A percentile compares a stretch with the other conserved stretches of the same genome.
Evolutionary conservation across 2,888 invertebrate species (phyloP).

Genomic region (Acrobasis consociella): DNA sequence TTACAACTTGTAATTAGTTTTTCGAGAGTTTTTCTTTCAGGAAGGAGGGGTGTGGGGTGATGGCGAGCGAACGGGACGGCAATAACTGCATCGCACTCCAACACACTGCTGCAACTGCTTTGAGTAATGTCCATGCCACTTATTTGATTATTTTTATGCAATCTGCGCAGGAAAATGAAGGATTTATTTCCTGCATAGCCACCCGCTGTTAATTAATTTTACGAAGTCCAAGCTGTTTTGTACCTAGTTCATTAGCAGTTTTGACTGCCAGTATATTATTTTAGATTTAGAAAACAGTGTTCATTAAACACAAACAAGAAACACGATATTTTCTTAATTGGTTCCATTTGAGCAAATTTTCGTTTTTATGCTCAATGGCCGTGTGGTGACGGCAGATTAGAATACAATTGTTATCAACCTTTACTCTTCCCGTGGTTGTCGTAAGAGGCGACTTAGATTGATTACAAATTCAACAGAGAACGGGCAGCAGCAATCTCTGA

Average conservation of each 20-base stretch:
- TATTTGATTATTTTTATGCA: slow-evolving; percentile 82
- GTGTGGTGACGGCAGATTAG: too few relatives aligned
- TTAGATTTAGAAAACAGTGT: slow-evolving; percentile 22
- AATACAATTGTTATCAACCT: background rate
- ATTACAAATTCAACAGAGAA: too few relatives aligned
- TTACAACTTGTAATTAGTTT: slow-evolving; percentile 84
- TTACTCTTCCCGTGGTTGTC: too few relatives aligned
- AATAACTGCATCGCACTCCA: slow-evolving; percentile 44
- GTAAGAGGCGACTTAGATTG: too few relatives aligned
- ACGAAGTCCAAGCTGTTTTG: slow-evolving; percentile 49
- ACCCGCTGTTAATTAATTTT: slow-evolving; percentile 75
- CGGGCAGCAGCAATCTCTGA: too few relatives aligned
- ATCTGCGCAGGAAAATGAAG: slow-evolving; percentile 76
- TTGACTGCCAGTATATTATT: slow-evolving; percentile 28
- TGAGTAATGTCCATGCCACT: slow-evolving; percentile 79
- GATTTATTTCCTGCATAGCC: slow-evolving; percentile 69
- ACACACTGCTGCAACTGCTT: slow-evolving; percentile 62
- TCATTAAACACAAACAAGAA: slow-evolving; percentile 23
- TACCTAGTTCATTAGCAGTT: slow-evolving; percentile 40
- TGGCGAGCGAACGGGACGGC: slow-evolving; percentile 53
- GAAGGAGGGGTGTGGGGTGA: slow-evolving; percentile 69
- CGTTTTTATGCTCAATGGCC: background rate
- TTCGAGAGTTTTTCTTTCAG: slow-evolving; percentile 84
- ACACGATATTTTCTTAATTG: slow-evolving; percentile 13
- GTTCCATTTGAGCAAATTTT: slow-evolving; percentile 4